A percentile compares a stretch with the other conserved stretches of the same genome.
Evolutionary conservation across 2,113 vertebrate genomes (phyloP).

Genomic region (Morone chrysops): DNA sequence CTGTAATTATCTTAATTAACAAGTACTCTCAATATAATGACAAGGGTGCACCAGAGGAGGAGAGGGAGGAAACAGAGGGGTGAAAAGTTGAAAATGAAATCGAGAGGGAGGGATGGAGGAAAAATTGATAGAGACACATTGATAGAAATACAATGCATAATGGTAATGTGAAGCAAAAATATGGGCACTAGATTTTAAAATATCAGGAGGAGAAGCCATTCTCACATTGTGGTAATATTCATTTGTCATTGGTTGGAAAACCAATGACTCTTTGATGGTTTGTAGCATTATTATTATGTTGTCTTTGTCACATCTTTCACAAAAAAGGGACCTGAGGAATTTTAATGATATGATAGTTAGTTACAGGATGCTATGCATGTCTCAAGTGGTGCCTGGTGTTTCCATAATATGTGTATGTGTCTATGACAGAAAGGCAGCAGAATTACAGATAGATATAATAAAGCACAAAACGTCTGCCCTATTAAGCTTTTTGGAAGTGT

Average conservation of each 20-base stretch:
- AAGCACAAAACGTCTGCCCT: constrained; percentile 6
- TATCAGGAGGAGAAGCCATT: background rate
- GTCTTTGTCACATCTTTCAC: constrained; percentile 15
- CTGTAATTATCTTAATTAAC: constrained; percentile 63
- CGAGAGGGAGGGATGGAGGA: background rate
- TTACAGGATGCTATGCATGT: constrained; percentile 1
- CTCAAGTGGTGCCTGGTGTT: background rate
- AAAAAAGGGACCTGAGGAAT: constrained; percentile 17
- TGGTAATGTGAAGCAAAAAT: background rate
- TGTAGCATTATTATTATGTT: constrained; percentile 11
- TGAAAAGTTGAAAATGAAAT: constrained; percentile 22
- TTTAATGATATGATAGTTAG: constrained; percentile 20
- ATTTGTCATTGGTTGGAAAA: constrained; percentile 2
- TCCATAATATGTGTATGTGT: background rate
- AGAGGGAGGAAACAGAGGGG: constrained; percentile 20
- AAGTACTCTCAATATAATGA: constrained; percentile 43
- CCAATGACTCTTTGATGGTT: constrained; percentile 6
- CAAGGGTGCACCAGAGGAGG: constrained; percentile 30
- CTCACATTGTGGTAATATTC: background rate
- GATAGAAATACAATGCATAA: background rate
- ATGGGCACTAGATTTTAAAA: background rate
- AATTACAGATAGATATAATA: background rate
- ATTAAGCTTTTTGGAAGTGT: constrained; percentile 16
- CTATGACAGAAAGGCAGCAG: background rate
- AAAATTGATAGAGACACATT: background rate